These are phyloP conservation scores for Oreotrochilus melanogaster DNA, from an alignment of 2,113 vertebrate genomes.

Conservation along the genomic window DNA sequence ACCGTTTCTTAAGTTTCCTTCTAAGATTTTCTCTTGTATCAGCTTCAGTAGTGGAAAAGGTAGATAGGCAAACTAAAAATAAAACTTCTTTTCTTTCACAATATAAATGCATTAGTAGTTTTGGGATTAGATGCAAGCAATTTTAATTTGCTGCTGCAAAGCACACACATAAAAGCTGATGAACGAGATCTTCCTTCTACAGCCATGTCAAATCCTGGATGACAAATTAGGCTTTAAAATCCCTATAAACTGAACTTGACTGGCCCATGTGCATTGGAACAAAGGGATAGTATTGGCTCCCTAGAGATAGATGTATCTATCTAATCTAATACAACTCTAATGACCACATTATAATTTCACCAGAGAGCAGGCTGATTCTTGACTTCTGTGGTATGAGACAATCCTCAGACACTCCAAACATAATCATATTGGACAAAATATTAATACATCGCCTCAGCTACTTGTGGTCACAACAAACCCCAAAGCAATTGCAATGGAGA, in stretches of 20 bases:
- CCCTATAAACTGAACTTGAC: constrained; percentile 35
- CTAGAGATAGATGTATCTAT: constrained; percentile 15
- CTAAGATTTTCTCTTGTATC: not conserved
- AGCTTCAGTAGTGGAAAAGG: not conserved
- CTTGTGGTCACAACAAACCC: constrained; percentile 13
- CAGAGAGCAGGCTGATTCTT: constrained; percentile 14
- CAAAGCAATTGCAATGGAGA: not conserved
- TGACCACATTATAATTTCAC: not conserved
- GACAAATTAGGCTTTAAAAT: constrained; percentile 55
- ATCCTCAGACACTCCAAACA: constrained; percentile 2
- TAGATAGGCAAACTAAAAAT: constrained; percentile 13
- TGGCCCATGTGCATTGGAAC: constrained; percentile 23
- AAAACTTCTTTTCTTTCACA: not conserved
- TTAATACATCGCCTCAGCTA: not conserved
- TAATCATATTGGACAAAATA: not conserved
- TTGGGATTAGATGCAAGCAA: not conserved
- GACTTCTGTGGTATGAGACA: constrained; percentile 5
- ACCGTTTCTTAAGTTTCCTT: not conserved
- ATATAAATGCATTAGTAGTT: constrained; percentile 21
- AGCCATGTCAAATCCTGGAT: constrained; percentile 7
- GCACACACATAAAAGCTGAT: constrained; percentile 23
- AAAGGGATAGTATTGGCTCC: not conserved
- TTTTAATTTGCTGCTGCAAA: constrained; percentile 29
- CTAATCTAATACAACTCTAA: constrained; percentile 37
- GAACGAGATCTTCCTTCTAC: constrained; percentile 23